These are phyloP conservation scores for Maconellicoccus hirsutus DNA, from an alignment of 1,140 invertebrate genomes.

Conservation along the genomic window DNA sequence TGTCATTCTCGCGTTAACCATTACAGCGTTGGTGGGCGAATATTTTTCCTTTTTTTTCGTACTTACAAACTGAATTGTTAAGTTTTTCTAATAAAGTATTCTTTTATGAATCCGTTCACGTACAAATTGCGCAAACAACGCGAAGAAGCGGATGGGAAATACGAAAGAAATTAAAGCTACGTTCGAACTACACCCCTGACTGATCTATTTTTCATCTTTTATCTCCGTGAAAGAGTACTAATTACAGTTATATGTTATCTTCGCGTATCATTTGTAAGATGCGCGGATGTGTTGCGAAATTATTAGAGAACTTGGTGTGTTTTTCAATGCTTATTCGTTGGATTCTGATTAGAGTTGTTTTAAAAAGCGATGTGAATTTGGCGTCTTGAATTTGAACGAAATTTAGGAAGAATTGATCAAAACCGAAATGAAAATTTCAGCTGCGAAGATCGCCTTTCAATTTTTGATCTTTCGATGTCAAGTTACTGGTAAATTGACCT, in stretches of 20 bases:
- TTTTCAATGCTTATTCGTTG: no score
- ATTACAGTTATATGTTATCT: background rate
- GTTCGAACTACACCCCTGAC: background rate
- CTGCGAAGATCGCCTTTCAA: no score
- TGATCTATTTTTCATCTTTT: conserved; percentile 5
- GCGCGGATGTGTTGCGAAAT: no score
- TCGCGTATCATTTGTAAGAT: background rate
- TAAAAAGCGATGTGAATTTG: no score
- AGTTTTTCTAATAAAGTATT: conserved; percentile 5
- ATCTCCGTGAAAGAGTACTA: background rate
- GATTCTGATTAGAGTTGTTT: no score
- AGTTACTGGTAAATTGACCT: no score
- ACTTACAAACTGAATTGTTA: conserved; percentile 5
- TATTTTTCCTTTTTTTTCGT: background rate
- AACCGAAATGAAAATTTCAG: no score
- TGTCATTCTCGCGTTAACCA: background rate
- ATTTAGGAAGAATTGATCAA: no score
- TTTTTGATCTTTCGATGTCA: no score
- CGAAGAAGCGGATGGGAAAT: background rate
- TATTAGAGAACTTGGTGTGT: no score
- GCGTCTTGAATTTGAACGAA: no score
- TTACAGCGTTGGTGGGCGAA: background rate
- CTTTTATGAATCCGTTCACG: conserved; percentile 3
- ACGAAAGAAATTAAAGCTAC: background rate
- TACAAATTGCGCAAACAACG: background rate